Evolutionary conservation across 2,797 vertebrate genomes (phyloP), one percentile per base, ranked within the genome.

Genomic region (Fratercula arctica): DNA sequence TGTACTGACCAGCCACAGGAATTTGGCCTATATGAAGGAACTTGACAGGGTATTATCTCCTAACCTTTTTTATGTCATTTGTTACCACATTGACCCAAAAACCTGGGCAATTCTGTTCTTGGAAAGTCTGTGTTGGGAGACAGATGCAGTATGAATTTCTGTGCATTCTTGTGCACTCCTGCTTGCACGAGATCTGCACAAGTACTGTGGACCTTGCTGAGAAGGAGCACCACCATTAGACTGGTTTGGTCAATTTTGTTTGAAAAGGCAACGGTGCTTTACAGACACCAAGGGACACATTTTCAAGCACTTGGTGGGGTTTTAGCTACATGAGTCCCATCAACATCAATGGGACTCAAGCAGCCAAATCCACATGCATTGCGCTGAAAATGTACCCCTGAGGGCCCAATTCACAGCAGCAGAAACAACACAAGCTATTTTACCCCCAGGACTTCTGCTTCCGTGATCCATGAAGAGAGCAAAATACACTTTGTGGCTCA

Each of bases 401-500:
- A 80, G 78, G 80, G 51, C n/a, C 41, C 45, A 74, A 25, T 43
- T 96, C 87, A 43, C 85, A 92, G 89, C 53, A 33, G 76, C 64
- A 94, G 78, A 53, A 95, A 94, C 16, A 95, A 78, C 83, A 93
- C 54, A 45, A 82, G 35, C 39, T 6, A 4, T 17, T 90, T 56
- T 60, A 67, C 66, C 69, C 53, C 18, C 63, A 85, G 83, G 89
- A 76, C 15, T 87, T 76, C 28, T 48, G 25, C 57, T 91, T 26
- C 76, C 0, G 0, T 91, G 76, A 75, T 89, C 88, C 91, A 80
- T 69, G 90, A 87, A 90, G 76, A 74, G 70, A 95, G 90, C 45
- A 94, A 95, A 95, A 79, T 66, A 74, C 51, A 56, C 80, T 95
- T 63, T 82, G 91, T 76, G 93, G 85, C 56, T 94, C 91, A 87